phyloP scores from a whole-genome alignment of 2,888 invertebrate species.

The Drosophila lacicola region DNA sequence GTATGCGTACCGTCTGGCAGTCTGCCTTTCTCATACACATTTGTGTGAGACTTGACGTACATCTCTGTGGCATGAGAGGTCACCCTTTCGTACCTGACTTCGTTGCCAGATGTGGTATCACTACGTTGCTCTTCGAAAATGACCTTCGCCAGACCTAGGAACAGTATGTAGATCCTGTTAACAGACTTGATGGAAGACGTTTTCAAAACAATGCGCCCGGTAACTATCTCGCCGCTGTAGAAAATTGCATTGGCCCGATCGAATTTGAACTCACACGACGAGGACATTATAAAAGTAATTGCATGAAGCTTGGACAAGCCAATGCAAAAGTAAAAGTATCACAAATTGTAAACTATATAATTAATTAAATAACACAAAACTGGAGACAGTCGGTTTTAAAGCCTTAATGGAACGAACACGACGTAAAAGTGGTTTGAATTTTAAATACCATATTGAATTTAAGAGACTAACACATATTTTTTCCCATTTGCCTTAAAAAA shows the following conservation, averaged over 20 bases:
- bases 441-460: not conserved
- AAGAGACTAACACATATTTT: not conserved
- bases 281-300: not conserved
- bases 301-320: no score
- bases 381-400: no score
- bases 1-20: slow-evolving; percentile 2
- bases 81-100: not conserved
- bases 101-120: not conserved
- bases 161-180: not conserved
- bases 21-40: not conserved
- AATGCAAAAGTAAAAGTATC: no score
- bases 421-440: not conserved
- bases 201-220: not conserved
- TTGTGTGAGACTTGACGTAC: not conserved
- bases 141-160: not conserved
- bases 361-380: no score
- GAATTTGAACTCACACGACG: slow-evolving; percentile 1
- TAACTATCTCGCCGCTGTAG: slow-evolving; percentile 5
- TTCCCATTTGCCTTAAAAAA: not conserved
- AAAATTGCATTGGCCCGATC: not conserved
- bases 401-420: no score
- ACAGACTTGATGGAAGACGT: not conserved
- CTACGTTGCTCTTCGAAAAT: not conserved
- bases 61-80: not conserved
- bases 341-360: not conserved